Percentiles rank a stretch among this genome's conserved stretches.
Conservation (phyloP, 2,113 vertebrate species). For the Nothoprocta pentlandii region DNA sequence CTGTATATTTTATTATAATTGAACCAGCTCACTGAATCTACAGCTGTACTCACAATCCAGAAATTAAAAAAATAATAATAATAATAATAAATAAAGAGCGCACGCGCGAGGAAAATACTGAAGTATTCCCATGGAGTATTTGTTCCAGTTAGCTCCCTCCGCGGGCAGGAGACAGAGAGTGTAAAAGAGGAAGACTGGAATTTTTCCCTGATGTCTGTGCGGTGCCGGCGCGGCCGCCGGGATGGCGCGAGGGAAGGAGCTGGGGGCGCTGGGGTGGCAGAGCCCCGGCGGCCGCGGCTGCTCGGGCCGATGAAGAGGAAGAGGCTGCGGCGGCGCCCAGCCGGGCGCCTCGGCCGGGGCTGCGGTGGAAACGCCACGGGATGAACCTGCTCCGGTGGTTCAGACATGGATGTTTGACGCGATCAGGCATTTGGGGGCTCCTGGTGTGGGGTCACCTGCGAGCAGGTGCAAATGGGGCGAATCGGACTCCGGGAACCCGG, state of each 20-base stretch:
- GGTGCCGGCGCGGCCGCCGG: background rate
- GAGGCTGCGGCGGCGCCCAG: too few species aligned
- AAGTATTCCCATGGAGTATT: constrained; percentile 64
- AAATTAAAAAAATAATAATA: background rate
- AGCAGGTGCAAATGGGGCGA: too few species aligned
- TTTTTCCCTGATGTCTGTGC: constrained; percentile 74
- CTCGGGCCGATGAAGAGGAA: too few species aligned
- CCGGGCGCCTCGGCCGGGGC: too few species aligned
- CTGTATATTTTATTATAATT: constrained; percentile 73
- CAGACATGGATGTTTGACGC: accelerated
- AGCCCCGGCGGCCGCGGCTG: too few species aligned
- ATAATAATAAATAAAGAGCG: background rate
- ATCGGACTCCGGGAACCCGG: too few species aligned
- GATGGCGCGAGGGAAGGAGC: too few species aligned
- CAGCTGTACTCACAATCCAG: constrained; percentile 67
- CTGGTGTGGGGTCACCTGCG: background rate
- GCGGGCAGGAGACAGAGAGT: constrained; percentile 65
- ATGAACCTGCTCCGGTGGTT: background rate
- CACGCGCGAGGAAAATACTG: constrained; percentile 63
- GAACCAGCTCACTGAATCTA: constrained; percentile 73
- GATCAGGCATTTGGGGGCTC: background rate
- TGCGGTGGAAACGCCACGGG: background rate
- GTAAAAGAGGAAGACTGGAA: constrained; percentile 85
- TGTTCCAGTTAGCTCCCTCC: constrained; percentile 73
- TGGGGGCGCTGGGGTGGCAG: too few species aligned